phyloP scores from a whole-genome alignment of 2,113 vertebrate genomes.

The Lamprotornis superbus region DNA sequence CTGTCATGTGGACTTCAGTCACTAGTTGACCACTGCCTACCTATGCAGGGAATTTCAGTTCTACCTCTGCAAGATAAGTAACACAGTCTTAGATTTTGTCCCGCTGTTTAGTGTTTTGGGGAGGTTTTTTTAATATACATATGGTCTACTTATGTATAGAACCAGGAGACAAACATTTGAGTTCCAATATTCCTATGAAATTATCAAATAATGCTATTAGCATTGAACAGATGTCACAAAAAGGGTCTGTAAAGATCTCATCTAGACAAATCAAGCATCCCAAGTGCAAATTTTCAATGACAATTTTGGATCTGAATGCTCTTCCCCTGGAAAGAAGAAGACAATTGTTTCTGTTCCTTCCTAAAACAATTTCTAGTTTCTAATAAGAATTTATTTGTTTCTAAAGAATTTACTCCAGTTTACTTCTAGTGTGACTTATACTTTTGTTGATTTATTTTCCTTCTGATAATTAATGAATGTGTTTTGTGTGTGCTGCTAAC shows the following conservation, averaged over 20 bases:
- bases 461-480: neutral
- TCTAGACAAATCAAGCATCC: neutral
- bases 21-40: neutral
- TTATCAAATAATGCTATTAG: neutral
- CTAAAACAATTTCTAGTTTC: neutral
- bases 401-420: neutral
- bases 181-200: neutral
- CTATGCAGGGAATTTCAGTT: neutral
- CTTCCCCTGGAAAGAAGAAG: neutral
- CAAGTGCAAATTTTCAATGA: neutral
- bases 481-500: neutral
- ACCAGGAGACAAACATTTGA: neutral
- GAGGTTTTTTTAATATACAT: neutral
- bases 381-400: neutral
- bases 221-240: neutral
- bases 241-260: neutral
- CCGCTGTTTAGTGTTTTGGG: neutral
- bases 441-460: neutral
- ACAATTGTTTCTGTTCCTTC: neutral
- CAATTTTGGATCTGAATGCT: neutral
- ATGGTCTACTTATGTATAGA: neutral
- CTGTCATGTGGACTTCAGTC: neutral
- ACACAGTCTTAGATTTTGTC: neutral
- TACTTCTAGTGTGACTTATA: neutral
- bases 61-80: neutral